Evolutionary conservation across 2,888 invertebrate species (phyloP), one percentile per base, ranked within the genome.

Genomic region (Camponotus fellah): DNA sequence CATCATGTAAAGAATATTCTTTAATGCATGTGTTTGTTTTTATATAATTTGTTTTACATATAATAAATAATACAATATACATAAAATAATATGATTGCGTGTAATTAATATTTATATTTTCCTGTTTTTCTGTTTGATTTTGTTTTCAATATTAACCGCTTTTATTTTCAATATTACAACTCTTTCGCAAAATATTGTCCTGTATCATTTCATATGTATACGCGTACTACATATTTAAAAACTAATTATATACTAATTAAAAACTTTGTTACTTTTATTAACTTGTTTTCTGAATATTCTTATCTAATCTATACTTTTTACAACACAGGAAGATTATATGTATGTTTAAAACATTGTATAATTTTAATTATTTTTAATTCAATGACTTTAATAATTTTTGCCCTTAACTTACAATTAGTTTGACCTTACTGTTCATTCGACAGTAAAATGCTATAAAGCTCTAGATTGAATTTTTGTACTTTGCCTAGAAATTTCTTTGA

Each of bases 361-460:
- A 65, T 56, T 56, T 56, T 32, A 4, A 76, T 76, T 76, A 53
- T 26, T 21, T 37, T 26, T 40, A 37, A n/a, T 40, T 68, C 53
- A 68, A n/a, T 12, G n/a, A 53, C 6, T 75, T 65, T 37, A 49
- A 64, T 64, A 12, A 76, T 76, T 76, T 49, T 37, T 37, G 40
- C 40, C 14, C 53, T 66, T 68, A 26, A 14, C 66, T 77, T 56
- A 26, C 26, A 26, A 26, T 26, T 26, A 43, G n/a, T 37, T 56
- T 40, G n/a, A 32, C 56, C 40, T 77, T 56, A 68, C 65, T 77
- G 40, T 68, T 68, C 40, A 32, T 56, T 64, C 77, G 40, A 56
- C 68, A n/a, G 32, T 68, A 32, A 77, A 40, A 56, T 68, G n/a
- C 40, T 17, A 65, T 66, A 53, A 40, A 56, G n/a, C n/a, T 32